These are phyloP conservation scores for Pseudachorutes palmiensis DNA, from an alignment of 1,140 invertebrate species.

Conservation along the genomic window DNA sequence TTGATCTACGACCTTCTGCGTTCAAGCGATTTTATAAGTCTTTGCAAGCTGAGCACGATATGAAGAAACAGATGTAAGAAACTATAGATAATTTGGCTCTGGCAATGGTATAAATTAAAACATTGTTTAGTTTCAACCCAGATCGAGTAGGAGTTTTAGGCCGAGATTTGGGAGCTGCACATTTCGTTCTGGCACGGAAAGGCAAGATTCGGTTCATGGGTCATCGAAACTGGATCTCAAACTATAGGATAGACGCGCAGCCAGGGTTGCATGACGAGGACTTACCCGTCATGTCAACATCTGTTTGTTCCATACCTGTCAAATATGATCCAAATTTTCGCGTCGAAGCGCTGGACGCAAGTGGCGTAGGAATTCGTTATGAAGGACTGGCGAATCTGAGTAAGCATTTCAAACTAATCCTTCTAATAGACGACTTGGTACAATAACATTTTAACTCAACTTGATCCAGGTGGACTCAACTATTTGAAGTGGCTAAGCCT, in stretches of 20 bases:
- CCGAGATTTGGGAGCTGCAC: slow-evolving; percentile 61
- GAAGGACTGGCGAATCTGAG: slow-evolving; percentile 62
- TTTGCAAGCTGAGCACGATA: slow-evolving; percentile 41
- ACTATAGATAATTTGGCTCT: slow-evolving; percentile 18
- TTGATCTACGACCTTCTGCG: slow-evolving; percentile 43
- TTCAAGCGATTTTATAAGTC: slow-evolving; percentile 45
- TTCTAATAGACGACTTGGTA: no score
- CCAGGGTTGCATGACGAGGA: slow-evolving; percentile 40
- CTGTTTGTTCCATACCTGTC: slow-evolving; percentile 23
- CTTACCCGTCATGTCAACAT: slow-evolving; percentile 48
- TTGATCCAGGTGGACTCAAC: slow-evolving; percentile 44
- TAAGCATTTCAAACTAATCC: slow-evolving; percentile 32
- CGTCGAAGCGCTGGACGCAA: slow-evolving; percentile 61
- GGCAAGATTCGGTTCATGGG: slow-evolving; percentile 60
- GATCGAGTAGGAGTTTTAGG: slow-evolving; percentile 49
- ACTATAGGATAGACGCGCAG: slow-evolving; percentile 38
- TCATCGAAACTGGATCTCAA: slow-evolving; percentile 45
- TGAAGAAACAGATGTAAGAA: slow-evolving; percentile 40
- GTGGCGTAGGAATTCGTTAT: slow-evolving; percentile 52
- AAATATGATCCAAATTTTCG: slow-evolving; percentile 48
- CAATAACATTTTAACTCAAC: slow-evolving; percentile 7
- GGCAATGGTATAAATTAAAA: neutral
- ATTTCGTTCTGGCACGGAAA: slow-evolving; percentile 58
- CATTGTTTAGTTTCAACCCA: slow-evolving; percentile 42
- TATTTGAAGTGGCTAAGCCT: slow-evolving; percentile 58